phyloP scores from a whole-genome alignment of 2,888 invertebrate genomes.

The Andrena dorsata region DNA sequence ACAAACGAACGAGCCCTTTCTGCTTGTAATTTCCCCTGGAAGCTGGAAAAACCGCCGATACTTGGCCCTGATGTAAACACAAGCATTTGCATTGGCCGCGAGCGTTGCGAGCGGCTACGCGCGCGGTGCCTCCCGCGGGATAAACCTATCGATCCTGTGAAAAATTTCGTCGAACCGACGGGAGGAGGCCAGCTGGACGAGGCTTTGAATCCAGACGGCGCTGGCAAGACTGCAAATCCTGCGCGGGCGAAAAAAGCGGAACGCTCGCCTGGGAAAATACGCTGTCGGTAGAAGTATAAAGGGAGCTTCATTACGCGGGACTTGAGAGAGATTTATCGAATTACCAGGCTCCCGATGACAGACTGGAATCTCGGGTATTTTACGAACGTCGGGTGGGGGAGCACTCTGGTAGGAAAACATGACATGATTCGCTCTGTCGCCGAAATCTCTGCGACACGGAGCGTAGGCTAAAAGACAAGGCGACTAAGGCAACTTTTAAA shows the following conservation, averaged over 20 bases:
- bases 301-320: neutral
- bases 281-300: neutral
- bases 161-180: constrained; percentile 40
- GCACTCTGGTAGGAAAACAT: too few species aligned
- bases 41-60: constrained; percentile 55
- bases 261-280: neutral
- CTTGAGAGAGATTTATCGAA: constrained; percentile 2
- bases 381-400: neutral
- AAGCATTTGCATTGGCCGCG: constrained; percentile 17
- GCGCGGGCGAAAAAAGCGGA: neutral
- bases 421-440: too few species aligned
- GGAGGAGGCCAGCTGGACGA: neutral
- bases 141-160: constrained; percentile 35
- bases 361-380: neutral
- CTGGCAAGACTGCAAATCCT: constrained; percentile 8
- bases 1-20: constrained; percentile 56
- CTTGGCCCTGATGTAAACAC: constrained; percentile 37
- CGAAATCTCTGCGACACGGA: too few species aligned
- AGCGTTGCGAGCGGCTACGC: neutral
- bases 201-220: constrained; percentile 30
- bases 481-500: too few species aligned
- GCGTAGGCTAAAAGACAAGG: too few species aligned
- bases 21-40: constrained; percentile 73
- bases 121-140: neutral
- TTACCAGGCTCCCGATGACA: neutral